Conservation (phyloP, 30 jellyfish, hydroid and myxozoan species). For the Turritopsis dohrnii region DNA sequence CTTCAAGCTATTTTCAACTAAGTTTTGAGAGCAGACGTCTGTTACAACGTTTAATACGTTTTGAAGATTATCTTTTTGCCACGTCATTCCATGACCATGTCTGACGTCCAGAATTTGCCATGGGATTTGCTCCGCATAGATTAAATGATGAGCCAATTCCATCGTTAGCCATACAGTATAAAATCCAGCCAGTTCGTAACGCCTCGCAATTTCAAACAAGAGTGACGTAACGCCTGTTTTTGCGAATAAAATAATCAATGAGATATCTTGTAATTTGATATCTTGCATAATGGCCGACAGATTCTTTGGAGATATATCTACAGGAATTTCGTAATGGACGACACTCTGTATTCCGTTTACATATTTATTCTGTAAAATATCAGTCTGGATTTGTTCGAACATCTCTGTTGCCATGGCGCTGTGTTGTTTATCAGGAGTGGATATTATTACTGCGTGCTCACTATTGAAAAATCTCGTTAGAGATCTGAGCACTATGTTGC, state of each 20-base stretch:
- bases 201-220: background rate
- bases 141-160: background rate
- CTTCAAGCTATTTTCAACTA: background rate
- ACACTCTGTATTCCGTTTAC: background rate
- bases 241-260: background rate
- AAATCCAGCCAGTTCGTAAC: background rate
- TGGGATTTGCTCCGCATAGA: background rate
- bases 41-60: background rate
- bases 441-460: background rate
- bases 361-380: background rate
- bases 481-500: background rate
- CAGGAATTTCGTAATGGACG: slow-evolving; percentile 1
- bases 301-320: background rate
- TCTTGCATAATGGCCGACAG: slow-evolving; percentile 14
- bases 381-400: background rate
- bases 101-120: slow-evolving; percentile 4
- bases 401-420: background rate
- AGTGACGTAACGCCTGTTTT: background rate
- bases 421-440: background rate
- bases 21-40: background rate
- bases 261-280: background rate
- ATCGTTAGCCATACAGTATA: slow-evolving; percentile 4
- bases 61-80: background rate
- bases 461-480: slow-evolving; percentile 1
- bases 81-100: background rate